Conservation (phyloP, 2,888 invertebrate species). For the Stenodera caucasica region DNA sequence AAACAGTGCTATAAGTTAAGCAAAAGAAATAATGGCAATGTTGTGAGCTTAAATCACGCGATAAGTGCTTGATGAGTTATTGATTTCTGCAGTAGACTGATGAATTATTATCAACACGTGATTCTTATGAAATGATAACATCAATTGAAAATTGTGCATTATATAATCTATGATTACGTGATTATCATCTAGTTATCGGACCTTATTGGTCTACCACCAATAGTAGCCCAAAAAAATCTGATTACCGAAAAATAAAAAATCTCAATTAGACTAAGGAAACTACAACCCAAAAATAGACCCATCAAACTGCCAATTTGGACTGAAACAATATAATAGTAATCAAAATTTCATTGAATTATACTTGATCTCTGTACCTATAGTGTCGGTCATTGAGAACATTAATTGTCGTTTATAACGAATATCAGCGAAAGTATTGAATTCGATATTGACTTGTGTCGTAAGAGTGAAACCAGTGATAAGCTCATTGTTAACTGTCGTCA, state of each 20-base stretch:
- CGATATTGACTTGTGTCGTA: not conserved
- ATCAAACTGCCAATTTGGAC: conserved; percentile 57
- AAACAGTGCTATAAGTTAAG: too few species aligned
- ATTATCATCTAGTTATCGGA: too few species aligned
- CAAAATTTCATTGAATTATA: not conserved
- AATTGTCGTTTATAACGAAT: conserved; percentile 47
- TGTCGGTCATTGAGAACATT: conserved; percentile 51
- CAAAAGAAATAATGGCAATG: too few species aligned
- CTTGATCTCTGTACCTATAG: conserved; percentile 47
- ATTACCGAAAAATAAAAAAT: conserved; percentile 34
- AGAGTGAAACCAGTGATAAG: conserved; percentile 6
- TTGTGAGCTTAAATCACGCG: too few species aligned
- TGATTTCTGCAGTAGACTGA: too few species aligned
- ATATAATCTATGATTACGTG: too few species aligned
- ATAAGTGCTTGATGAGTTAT: too few species aligned
- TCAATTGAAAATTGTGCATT: too few species aligned
- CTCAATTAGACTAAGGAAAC: conserved; percentile 45
- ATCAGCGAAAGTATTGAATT: conserved; percentile 41
- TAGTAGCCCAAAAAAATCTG: too few species aligned
- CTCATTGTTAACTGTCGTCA: not conserved
- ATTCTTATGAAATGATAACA: too few species aligned
- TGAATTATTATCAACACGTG: too few species aligned
- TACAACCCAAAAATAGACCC: conserved; percentile 57
- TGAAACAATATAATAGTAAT: conserved; percentile 37
- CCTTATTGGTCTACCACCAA: too few species aligned